Evolutionary conservation across 2,113 vertebrate genomes (phyloP).

Genomic region (Archocentrus centrarchus): DNA sequence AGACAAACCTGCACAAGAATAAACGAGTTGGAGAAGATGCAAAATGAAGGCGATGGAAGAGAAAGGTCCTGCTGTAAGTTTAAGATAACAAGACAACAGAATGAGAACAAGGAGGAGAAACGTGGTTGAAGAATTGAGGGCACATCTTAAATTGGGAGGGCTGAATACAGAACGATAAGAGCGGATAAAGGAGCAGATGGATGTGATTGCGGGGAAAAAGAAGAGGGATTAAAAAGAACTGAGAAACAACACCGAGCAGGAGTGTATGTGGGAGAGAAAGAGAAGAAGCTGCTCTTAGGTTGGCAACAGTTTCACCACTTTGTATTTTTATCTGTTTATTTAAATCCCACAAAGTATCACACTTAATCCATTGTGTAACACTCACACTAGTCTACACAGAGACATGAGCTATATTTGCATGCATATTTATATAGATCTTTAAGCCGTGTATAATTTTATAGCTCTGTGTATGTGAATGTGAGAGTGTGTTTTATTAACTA

Average conservation of each 20-base stretch:
- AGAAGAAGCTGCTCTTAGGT: background rate
- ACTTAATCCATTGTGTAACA: slow-evolving; percentile 28
- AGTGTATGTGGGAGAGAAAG: background rate
- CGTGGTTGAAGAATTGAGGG: background rate
- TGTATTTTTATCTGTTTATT: slow-evolving; percentile 59
- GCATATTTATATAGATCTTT: background rate
- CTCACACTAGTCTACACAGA: slow-evolving; percentile 10
- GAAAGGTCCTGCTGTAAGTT: background rate
- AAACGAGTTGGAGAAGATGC: background rate
- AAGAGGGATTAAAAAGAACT: background rate
- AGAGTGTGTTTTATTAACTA: background rate
- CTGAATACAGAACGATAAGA: background rate
- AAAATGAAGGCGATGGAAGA: background rate
- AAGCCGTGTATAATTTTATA: background rate
- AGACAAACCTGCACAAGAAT: background rate
- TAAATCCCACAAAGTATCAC: slow-evolving; percentile 24
- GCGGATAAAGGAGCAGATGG: background rate
- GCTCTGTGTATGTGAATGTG: background rate
- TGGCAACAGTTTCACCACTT: slow-evolving; percentile 40
- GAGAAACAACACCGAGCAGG: background rate
- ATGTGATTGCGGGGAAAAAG: background rate
- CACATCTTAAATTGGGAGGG: background rate
- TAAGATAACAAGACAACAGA: background rate
- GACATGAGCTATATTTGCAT: slow-evolving; percentile 49
- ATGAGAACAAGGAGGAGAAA: background rate